Percentiles rank a stretch among this genome's conserved stretches.
These are phyloP conservation scores for Circaetus cinerascens DNA, from an alignment of 2,113 vertebrate species.

Conservation along the genomic window DNA sequence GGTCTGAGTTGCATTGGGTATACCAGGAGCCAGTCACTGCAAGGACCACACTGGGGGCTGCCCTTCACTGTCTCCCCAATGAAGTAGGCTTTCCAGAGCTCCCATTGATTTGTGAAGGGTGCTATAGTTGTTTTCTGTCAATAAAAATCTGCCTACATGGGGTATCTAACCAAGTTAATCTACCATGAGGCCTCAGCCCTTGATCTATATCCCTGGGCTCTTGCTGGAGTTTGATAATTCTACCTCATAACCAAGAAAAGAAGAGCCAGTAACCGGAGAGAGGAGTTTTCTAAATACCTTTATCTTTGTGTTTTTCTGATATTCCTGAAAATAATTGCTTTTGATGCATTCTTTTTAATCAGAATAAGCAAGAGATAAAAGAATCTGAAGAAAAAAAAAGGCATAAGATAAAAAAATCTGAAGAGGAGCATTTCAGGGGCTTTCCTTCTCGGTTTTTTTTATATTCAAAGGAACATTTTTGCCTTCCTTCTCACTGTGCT, in stretches of 20 bases:
- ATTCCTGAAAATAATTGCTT: neutral
- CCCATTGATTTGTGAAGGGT: neutral
- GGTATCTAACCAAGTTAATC: neutral
- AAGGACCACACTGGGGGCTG: fast-evolving
- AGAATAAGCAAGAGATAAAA: neutral
- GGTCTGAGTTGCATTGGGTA: neutral
- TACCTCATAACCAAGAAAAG: neutral
- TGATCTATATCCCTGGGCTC: neutral
- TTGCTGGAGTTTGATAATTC: neutral
- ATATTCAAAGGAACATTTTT: neutral
- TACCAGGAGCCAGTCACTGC: neutral
- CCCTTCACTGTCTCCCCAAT: fast-evolving
- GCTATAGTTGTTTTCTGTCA: neutral
- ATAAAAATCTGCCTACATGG: neutral
- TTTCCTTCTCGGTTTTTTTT: neutral
- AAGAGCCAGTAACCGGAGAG: neutral
- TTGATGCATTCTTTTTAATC: neutral
- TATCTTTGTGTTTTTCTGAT: neutral
- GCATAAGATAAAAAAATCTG: neutral
- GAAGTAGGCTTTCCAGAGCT: neutral
- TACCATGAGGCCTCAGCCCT: neutral
- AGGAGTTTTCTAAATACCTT: neutral
- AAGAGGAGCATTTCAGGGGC: neutral
- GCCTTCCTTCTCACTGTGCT: neutral
- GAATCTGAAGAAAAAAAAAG: neutral